These are phyloP conservation scores for Diphyllodes magnificus DNA, from an alignment of 2,113 vertebrate genomes.

Conservation along the genomic window DNA sequence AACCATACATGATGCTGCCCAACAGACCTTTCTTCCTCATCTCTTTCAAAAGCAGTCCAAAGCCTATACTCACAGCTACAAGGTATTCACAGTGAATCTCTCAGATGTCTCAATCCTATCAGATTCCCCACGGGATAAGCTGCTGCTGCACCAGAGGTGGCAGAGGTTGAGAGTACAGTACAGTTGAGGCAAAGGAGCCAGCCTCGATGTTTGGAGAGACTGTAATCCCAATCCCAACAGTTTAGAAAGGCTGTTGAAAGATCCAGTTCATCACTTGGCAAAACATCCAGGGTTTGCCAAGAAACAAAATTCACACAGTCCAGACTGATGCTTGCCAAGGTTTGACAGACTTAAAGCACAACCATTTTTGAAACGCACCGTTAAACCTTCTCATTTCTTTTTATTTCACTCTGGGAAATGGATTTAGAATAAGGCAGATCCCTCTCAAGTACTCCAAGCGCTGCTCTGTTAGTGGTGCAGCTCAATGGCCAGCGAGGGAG, in stretches of 20 bases:
- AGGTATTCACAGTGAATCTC: neutral
- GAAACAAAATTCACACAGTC: neutral
- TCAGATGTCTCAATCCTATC: neutral
- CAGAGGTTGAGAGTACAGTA: neutral
- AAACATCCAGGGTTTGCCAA: neutral
- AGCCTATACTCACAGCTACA: neutral
- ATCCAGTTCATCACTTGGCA: neutral
- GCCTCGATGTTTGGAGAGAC: neutral
- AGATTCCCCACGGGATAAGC: neutral
- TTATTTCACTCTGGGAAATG: neutral
- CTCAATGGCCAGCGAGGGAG: accelerated
- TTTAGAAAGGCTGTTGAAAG: neutral
- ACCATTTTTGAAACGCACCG: neutral
- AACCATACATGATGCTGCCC: accelerated
- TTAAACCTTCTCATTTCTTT: neutral
- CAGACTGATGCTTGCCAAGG: neutral
- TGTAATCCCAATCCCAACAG: neutral
- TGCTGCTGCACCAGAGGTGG: neutral
- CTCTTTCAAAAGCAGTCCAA: neutral
- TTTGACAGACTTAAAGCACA: neutral
- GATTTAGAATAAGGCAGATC: neutral
- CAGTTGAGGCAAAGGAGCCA: accelerated
- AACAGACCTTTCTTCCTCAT: neutral
- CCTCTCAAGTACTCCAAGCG: neutral
- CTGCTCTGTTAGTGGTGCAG: neutral